A percentile compares a stretch with the other conserved stretches of the same genome.
Conservation (phyloP, 2,888 invertebrate genomes). For the Neoascia interrupta region DNA sequence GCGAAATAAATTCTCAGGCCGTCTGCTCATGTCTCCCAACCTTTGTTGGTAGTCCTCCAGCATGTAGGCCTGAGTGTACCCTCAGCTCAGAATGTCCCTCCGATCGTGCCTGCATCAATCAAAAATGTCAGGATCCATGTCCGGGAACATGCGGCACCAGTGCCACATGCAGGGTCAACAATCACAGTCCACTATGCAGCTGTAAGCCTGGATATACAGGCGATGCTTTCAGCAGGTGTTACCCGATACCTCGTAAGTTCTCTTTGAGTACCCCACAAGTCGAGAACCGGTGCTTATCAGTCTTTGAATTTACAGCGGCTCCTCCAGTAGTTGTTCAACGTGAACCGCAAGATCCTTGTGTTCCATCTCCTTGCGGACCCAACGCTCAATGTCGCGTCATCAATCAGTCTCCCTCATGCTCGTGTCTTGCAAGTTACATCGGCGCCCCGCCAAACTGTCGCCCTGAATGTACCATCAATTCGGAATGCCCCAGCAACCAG, state of each 20-base stretch:
- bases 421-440: conserved; percentile 83
- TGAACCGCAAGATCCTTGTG: conserved; percentile 79
- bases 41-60: conserved; percentile 87
- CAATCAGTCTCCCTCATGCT: conserved; percentile 83
- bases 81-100: conserved; percentile 87
- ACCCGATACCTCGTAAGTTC: conserved; percentile 81
- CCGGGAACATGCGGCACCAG: conserved; percentile 84
- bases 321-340: conserved; percentile 70
- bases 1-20: conserved; percentile 85
- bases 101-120: conserved; percentile 87
- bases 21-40: conserved; percentile 87
- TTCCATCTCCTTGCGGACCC: conserved; percentile 85
- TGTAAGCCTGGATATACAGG: conserved; percentile 86
- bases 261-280: conserved; percentile 84
- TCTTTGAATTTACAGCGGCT: conserved; percentile 71
- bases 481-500: conserved; percentile 85
- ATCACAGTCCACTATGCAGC: conserved; percentile 89
- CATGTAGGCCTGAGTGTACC: conserved; percentile 89
- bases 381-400: conserved; percentile 83
- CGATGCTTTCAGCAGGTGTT: conserved; percentile 86
- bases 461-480: conserved; percentile 86
- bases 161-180: conserved; percentile 87
- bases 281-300: no score
- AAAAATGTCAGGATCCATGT: conserved; percentile 90
- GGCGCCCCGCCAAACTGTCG: conserved; percentile 87